A percentile compares a stretch with the other conserved stretches of the same genome.
phyloP scores from a whole-genome alignment of 2,888 invertebrate species.

The Yponomeuta malinellus region DNA sequence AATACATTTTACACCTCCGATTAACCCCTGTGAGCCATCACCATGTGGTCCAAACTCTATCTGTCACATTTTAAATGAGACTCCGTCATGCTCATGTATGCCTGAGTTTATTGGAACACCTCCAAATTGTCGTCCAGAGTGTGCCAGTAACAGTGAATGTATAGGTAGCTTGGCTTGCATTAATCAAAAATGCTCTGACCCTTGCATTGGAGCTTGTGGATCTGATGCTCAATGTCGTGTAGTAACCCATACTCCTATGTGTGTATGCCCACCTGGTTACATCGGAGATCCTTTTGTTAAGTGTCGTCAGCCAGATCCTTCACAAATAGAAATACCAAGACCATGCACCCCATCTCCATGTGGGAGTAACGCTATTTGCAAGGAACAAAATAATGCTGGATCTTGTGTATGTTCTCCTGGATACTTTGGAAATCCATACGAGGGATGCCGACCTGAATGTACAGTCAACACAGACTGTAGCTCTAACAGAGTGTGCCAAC shows the following conservation, averaged over 20 bases:
- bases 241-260: conserved; percentile 83
- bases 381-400: conserved; percentile 81
- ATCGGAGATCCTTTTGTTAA: conserved; percentile 83
- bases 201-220: conserved; percentile 83
- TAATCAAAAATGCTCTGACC: conserved; percentile 83
- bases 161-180: conserved; percentile 80
- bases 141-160: conserved; percentile 83
- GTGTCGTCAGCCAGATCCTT: conserved; percentile 63
- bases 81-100: conserved; percentile 82
- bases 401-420: conserved; percentile 81
- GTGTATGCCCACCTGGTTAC: conserved; percentile 78
- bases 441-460: conserved; percentile 86
- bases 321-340: conserved; percentile 57
- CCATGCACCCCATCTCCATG: conserved; percentile 84
- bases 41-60: conserved; percentile 81
- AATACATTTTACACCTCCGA: conserved; percentile 46
- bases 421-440: conserved; percentile 79
- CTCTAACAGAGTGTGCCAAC: conserved; percentile 82
- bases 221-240: conserved; percentile 82
- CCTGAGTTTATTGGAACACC: conserved; percentile 81
- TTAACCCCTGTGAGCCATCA: conserved; percentile 79
- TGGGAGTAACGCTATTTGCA: conserved; percentile 83
- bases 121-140: conserved; percentile 84
- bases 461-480: conserved; percentile 83
- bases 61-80: conserved; percentile 77